Evolutionary conservation across 1,140 invertebrate genomes (phyloP).

Genomic region (Lucilia sericata): DNA sequence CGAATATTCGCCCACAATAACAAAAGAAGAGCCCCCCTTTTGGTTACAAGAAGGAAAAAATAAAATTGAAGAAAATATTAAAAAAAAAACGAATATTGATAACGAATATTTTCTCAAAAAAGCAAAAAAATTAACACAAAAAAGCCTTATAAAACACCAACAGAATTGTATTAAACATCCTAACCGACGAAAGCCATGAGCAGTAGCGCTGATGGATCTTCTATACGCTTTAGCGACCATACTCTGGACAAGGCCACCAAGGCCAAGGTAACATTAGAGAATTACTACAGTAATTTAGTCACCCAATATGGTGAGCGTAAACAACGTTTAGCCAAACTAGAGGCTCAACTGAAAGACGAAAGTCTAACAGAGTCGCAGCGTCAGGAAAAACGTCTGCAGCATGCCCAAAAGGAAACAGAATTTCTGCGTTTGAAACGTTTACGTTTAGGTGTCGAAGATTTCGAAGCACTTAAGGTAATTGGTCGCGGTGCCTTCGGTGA

Average conservation of each 20-base stretch:
- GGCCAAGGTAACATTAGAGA: conserved; percentile 98
- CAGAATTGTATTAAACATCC: background rate
- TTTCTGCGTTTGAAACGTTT: conserved; percentile 96
- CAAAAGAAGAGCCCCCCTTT: conserved; percentile 37
- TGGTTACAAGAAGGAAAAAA: background rate
- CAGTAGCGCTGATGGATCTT: conserved; percentile 65
- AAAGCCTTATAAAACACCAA: background rate
- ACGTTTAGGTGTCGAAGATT: conserved; percentile 96
- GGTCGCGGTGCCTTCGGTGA: conserved; percentile 98
- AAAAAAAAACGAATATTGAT: background rate
- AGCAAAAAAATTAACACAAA: background rate
- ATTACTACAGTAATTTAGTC: conserved; percentile 98
- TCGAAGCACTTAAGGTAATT: conserved; percentile 96
- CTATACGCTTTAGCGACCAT: conserved; percentile 92
- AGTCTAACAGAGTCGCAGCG: conserved; percentile 86
- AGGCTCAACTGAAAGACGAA: conserved; percentile 95
- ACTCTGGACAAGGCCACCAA: conserved; percentile 99
- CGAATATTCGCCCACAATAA: conserved; percentile 33
- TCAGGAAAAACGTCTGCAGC: conserved; percentile 90
- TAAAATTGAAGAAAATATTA: background rate
- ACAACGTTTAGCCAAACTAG: conserved; percentile 90
- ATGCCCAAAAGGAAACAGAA: conserved; percentile 98
- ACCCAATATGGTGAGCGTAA: conserved; percentile 97
- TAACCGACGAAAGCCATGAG: conserved; percentile 53
- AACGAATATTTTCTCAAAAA: background rate